These are phyloP conservation scores for Zaprionus obscuricornis DNA, from an alignment of 2,888 invertebrate genomes.

Conservation along the genomic window DNA sequence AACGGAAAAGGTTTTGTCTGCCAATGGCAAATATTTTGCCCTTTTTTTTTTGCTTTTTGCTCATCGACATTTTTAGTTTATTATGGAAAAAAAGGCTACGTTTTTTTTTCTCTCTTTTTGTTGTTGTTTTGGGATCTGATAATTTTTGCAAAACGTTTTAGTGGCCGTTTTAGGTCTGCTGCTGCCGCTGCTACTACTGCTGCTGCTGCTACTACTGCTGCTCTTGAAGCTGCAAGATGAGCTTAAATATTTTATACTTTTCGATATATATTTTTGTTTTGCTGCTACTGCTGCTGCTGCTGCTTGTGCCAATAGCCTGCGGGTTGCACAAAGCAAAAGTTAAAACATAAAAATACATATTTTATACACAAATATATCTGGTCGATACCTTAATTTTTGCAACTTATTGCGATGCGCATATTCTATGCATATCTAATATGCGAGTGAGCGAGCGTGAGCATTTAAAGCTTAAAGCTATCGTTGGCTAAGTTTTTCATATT, in stretches of 20 bases:
- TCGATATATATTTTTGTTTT: background rate
- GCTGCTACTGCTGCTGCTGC: background rate
- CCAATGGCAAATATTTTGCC: background rate
- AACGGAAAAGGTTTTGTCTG: conserved; percentile 12
- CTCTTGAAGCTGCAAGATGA: no score
- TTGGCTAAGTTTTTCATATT: no score
- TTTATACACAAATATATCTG: no score
- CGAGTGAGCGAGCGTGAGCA: no score
- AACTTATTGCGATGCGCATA: conserved; percentile 14
- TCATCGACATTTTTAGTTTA: conserved; percentile 8
- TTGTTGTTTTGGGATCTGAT: conserved; percentile 31
- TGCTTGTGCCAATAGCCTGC: background rate
- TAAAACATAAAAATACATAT: conserved; percentile 4
- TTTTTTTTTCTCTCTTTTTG: no score
- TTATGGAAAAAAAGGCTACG: conserved; percentile 60
- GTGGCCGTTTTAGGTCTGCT: conserved; percentile 47
- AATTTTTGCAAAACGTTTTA: conserved; percentile 70
- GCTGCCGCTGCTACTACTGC: no score
- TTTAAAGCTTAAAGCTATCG: no score
- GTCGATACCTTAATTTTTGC: no score
- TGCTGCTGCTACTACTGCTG: no score
- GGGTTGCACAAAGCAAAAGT: background rate
- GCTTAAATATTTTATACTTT: conserved; percentile 62
- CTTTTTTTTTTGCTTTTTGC: background rate
- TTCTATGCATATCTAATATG: background rate